Percentiles rank a stretch among this genome's conserved stretches.
Evolutionary conservation across 2,888 invertebrate species (phyloP).

Genomic region (Drosophila nigricruria): DNA sequence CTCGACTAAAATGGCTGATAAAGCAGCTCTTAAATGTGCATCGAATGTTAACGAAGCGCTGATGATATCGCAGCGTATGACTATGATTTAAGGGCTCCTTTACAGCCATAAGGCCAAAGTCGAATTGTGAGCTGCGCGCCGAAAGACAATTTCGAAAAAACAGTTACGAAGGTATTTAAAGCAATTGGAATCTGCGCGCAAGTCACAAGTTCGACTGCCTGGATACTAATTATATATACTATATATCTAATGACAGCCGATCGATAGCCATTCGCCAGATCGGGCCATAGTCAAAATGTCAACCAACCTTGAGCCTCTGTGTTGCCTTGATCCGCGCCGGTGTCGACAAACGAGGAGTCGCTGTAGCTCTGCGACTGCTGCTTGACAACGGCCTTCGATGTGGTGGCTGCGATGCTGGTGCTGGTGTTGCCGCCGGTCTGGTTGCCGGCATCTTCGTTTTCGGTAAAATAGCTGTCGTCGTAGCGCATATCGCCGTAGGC

Average conservation of each 20-base stretch:
- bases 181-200: slow-evolving; percentile 11
- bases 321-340: slow-evolving; percentile 84
- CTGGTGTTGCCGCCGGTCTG: slow-evolving; percentile 69
- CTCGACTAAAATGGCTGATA: slow-evolving; percentile 28
- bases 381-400: slow-evolving; percentile 83
- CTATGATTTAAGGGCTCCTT: slow-evolving; percentile 56
- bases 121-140: slow-evolving; percentile 42
- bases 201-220: slow-evolving; percentile 44
- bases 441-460: slow-evolving; percentile 84
- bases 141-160: not conserved
- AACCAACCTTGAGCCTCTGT: slow-evolving; percentile 86
- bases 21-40: slow-evolving; percentile 61
- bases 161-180: not conserved
- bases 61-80: slow-evolving; percentile 35
- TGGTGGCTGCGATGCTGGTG: slow-evolving; percentile 76
- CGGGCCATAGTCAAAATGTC: slow-evolving; percentile 40
- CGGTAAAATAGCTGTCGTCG: slow-evolving; percentile 85
- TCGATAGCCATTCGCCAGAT: slow-evolving; percentile 34
- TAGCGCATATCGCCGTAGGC: slow-evolving; percentile 88
- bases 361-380: slow-evolving; percentile 81
- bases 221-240: slow-evolving; percentile 11
- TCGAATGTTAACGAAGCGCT: slow-evolving; percentile 15
- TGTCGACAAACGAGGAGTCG: slow-evolving; percentile 84
- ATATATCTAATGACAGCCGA: slow-evolving; percentile 27
- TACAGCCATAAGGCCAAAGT: slow-evolving; percentile 18